These are phyloP conservation scores for Halictus quadricinctus DNA, from an alignment of 2,888 invertebrate genomes.

Conservation along the genomic window DNA sequence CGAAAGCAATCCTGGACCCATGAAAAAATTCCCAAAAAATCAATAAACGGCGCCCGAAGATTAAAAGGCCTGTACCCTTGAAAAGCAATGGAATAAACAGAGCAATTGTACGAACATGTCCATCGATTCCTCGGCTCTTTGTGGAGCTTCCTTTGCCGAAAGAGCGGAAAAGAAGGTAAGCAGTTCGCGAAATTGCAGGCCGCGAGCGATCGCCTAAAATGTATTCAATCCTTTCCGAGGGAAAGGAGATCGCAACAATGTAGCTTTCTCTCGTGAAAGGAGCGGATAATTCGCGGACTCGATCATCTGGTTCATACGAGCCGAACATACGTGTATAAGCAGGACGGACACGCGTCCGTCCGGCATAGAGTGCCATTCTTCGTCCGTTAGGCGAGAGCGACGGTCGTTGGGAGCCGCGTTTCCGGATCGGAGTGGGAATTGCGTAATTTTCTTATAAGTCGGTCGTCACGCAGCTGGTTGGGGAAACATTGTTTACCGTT, in stretches of 20 bases:
- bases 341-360: not conserved
- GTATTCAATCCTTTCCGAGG: not conserved
- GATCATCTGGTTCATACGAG: not conserved
- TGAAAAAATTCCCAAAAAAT: not conserved
- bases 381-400: not conserved
- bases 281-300: not conserved
- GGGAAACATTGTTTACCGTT: conserved; percentile 20
- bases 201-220: conserved; percentile 1
- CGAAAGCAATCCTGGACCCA: not conserved
- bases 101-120: too few relatives aligned
- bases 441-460: conserved; percentile 41
- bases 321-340: not conserved
- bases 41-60: not conserved
- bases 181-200: not conserved
- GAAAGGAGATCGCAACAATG: conserved; percentile 4
- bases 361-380: conserved; percentile 11
- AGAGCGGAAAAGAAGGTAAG: not conserved
- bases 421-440: conserved; percentile 40
- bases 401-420: not conserved
- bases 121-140: not conserved
- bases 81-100: not conserved
- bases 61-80: not conserved
- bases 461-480: conserved; percentile 22
- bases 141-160: not conserved
- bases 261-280: not conserved